Base-by-base conservation (phyloP, 2,797 vertebrate species). In the Etheostoma nigrum region DNA sequence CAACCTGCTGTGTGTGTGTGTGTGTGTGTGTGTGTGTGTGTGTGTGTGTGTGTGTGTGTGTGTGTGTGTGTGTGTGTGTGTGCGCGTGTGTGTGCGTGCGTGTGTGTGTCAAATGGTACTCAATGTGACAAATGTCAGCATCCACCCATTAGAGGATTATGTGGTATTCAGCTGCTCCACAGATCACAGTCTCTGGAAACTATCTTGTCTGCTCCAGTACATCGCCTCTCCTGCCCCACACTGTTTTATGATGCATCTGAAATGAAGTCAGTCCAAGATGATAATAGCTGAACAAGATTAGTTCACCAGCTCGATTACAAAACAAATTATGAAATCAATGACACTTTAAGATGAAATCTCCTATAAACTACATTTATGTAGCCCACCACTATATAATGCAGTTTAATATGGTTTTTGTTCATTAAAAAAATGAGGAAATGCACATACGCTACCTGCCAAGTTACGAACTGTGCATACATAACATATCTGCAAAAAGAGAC, bases 111-210 rank as follows among this genome's bases (percentile, higher is more conserved):
- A 87, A 86, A 87, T 85, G 87, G 64, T 55, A 70, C 45, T 60
- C 58, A 1, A 68, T 63, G 77, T 67, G 76, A 76, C 19, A 19
- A 70, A 64, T 3, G 11, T 82, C 57, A 88, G 77, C 69, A 63
- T 80, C 76, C 52, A 40, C 7, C 77, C 82, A 91, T 89, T 91
- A 86, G 83, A 82, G 85, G 86, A 87, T 91, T 86, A 89, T 6
- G 72, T 47, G 12, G 45, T 55, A 59, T 74, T 82, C 79, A 65
- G 63, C 72, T 75, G 36, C 75, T 65, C 33, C 57, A 53, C 68
- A 79, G 79, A 87, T 88, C 77, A 87, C 84, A 88, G 81, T 42
- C 48, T 70, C 53, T 13, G 5, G 51, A 47, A 51, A 79, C 36
- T 45, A 30, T 71, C 67, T 44, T 6, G 72, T 70, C 72, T 76